Evolutionary conservation across 2,113 vertebrate genomes (phyloP).

Genomic region (Psammodynastes pulverulentus): DNA sequence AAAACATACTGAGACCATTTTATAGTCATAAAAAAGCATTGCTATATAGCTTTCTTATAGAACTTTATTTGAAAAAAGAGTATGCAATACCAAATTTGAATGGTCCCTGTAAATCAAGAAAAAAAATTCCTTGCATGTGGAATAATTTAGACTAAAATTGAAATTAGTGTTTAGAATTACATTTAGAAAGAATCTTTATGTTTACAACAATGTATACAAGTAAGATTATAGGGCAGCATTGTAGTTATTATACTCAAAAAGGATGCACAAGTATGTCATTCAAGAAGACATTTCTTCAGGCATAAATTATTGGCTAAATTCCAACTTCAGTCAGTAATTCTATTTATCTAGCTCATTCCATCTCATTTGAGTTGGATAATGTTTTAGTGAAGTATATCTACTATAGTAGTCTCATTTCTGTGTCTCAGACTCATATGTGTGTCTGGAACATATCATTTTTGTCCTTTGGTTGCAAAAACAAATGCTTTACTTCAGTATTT

Average conservation of each 20-base stretch:
- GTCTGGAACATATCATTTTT: not conserved
- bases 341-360: conserved; percentile 1
- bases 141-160: not conserved
- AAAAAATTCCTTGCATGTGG: not conserved
- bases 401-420: not conserved
- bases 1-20: not conserved
- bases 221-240: not conserved
- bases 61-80: not conserved
- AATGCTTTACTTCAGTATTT: conserved; percentile 15
- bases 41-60: not conserved
- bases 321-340: not conserved
- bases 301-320: not conserved
- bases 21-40: not conserved
- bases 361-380: not conserved
- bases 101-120: not conserved
- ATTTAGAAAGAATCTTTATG: not conserved
- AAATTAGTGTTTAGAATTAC: not conserved
- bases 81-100: not conserved
- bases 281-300: not conserved
- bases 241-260: not conserved
- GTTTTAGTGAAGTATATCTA: not conserved
- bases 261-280: not conserved
- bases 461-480: not conserved
- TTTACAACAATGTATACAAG: not conserved
- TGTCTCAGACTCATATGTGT: accelerated